Conservation (phyloP, 2,797 vertebrate genomes). For the Oryzias sinensis region DNA sequence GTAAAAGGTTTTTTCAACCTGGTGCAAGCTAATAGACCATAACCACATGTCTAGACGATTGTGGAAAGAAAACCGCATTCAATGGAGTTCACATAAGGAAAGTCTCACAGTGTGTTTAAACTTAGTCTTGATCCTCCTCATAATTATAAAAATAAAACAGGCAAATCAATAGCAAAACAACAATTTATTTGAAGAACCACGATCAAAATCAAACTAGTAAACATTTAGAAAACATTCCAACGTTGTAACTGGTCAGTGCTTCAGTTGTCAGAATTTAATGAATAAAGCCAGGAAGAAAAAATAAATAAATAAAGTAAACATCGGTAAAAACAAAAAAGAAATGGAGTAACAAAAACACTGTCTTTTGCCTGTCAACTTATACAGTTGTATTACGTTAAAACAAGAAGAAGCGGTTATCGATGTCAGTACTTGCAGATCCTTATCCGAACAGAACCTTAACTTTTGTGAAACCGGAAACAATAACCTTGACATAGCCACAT, state of each 20-base stretch:
- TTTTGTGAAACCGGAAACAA: not conserved
- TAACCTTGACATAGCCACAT: constrained; percentile 5
- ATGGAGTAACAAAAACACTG: too few species aligned
- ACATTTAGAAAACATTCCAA: constrained; percentile 40
- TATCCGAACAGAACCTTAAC: not conserved
- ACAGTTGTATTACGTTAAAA: too few species aligned
- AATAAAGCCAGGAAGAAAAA: constrained; percentile 17
- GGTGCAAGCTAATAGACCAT: too few species aligned
- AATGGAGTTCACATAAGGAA: too few species aligned
- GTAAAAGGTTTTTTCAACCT: too few species aligned
- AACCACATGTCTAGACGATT: too few species aligned
- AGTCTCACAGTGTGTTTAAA: too few species aligned
- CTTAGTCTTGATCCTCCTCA: not conserved
- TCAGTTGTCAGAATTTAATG: constrained; percentile 36
- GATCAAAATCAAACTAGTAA: constrained; percentile 35
- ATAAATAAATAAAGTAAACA: constrained; percentile 45
- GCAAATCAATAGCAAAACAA: constrained; percentile 58
- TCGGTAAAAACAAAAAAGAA: too few species aligned
- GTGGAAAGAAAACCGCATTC: too few species aligned
- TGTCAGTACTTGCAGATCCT: too few species aligned
- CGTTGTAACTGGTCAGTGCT: constrained; percentile 31
- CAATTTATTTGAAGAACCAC: constrained; percentile 59
- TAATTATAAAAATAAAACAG: not conserved
- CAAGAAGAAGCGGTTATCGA: not conserved
- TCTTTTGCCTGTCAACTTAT: not conserved